Evolutionary conservation across 1,140 invertebrate genomes (phyloP).

Genomic region (Oryzaephilus surinamensis): DNA sequence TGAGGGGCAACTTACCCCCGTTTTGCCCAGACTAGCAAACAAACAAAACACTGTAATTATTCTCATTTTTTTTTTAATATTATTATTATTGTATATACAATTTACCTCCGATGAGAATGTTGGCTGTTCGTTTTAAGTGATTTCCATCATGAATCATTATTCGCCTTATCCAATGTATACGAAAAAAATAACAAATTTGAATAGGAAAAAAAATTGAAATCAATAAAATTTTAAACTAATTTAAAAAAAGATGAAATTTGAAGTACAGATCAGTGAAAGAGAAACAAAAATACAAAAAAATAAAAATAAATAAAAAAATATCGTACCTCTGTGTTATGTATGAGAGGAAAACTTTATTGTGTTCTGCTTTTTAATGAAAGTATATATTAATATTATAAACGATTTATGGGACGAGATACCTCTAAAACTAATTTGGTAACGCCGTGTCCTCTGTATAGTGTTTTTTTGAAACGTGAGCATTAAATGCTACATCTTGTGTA

Average conservation of each 20-base stretch:
- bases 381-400: constrained; percentile 36
- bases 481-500: constrained; percentile 55
- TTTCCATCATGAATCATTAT: constrained; percentile 38
- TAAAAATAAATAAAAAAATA: constrained; percentile 21
- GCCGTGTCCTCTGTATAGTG: constrained; percentile 49
- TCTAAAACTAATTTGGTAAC: constrained; percentile 36
- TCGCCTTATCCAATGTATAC: constrained; percentile 41
- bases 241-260: constrained; percentile 3
- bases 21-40: too few relatives aligned
- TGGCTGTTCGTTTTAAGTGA: constrained; percentile 40
- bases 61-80: neutral
- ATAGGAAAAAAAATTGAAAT: neutral
- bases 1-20: too few relatives aligned
- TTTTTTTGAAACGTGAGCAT: constrained; percentile 54
- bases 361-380: constrained; percentile 38
- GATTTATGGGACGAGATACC: constrained; percentile 35
- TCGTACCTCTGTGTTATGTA: constrained; percentile 39
- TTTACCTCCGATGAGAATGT: constrained; percentile 35
- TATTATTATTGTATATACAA: constrained; percentile 26
- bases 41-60: too few relatives aligned
- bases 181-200: constrained; percentile 24
- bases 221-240: neutral
- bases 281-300: too few relatives aligned
- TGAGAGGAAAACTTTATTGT: constrained; percentile 37
- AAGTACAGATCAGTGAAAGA: constrained; percentile 37